Base-by-base conservation (phyloP, 2,797 vertebrate species). In the Sebastes ruberrimus region DNA sequence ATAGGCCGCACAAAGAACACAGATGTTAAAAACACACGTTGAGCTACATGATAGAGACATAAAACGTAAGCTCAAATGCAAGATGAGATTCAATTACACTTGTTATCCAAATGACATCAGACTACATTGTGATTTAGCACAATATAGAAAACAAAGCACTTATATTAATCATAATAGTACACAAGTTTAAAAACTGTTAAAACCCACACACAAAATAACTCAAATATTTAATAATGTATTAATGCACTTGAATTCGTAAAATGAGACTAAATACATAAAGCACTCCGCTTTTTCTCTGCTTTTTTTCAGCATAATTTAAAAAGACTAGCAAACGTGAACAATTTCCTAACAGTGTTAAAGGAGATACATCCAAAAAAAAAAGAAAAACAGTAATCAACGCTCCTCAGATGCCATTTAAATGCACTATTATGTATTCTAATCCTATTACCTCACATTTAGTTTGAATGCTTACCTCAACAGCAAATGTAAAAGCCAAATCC, bases 231-330 rank as follows among this genome's bases (percentile, higher is more conserved):
- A 74, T 80, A 73, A 52, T 84, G 83, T 75, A 76, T 75, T 78
- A 72, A 83, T 76, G 76, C 78, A 61, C 49, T 76, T 82, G 38
- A 75, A 79, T 57, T 83, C 18, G 52, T 89, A 77, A 83, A 86
- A 86, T 80, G 33, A 86, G 75, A 82, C 84, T 82, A 86, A 89
- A 89, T 82, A 86, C 32, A 78, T 59, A 69, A 74, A 79, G 49
- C 74, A 53, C 42, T 25, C 62, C 4, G 65, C 69, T 63, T 80
- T 69, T 86, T 81, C 49, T 86, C 38, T 86, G 64, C 61, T 70
- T 71, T 85, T 81, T 82, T 35, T 86, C 80, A 76, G 82, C 83
- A 93, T 91, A 95, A 93, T 87, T 93, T 93, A 93, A 88, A 91
- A 92, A 74, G 46, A 71, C 81, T 82, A 88, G 78, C 74, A 89